Conservation (phyloP, 2,888 invertebrate genomes). For the Cremastinae sp. region DNA sequence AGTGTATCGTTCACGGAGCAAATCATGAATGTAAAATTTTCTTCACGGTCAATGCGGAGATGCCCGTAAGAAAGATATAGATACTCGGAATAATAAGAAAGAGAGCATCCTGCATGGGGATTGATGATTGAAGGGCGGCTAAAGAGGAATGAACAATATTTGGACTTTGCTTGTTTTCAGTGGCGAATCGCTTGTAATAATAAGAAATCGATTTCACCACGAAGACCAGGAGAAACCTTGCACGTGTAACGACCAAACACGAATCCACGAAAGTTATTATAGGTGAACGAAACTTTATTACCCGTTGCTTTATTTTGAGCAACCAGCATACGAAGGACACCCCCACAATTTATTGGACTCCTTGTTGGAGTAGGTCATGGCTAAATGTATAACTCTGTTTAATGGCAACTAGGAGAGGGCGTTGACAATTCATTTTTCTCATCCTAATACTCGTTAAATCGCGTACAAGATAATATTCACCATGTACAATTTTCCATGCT, state of each 20-base stretch:
- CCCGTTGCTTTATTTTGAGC: slow-evolving; percentile 58
- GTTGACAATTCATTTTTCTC: slow-evolving; percentile 2
- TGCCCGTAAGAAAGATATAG: not conserved
- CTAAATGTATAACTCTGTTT: slow-evolving; percentile 55
- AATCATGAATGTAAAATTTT: not conserved
- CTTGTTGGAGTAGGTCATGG: slow-evolving; percentile 65
- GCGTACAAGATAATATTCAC: no score
- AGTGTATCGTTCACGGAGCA: slow-evolving; percentile 39
- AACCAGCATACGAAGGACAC: slow-evolving; percentile 60
- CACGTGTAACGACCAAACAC: no score
- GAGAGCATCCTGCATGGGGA: not conserved
- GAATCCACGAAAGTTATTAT: slow-evolving; percentile 1
- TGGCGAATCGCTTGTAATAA: slow-evolving; percentile 48
- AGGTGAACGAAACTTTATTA: slow-evolving; percentile 37
- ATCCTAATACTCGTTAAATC: slow-evolving; percentile 4
- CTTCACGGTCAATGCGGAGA: slow-evolving; percentile 28
- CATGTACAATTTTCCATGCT: slow-evolving; percentile 32
- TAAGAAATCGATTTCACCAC: slow-evolving; percentile 25
- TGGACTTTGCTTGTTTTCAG: slow-evolving; percentile 15
- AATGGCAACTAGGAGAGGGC: slow-evolving; percentile 43
- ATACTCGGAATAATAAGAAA: not conserved
- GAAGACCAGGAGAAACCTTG: no score
- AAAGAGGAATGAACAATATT: slow-evolving; percentile 39
- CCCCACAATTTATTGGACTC: slow-evolving; percentile 63
- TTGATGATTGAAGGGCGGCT: slow-evolving; percentile 10